phyloP scores from a whole-genome alignment of 1,140 invertebrate species.

The Orchestia grillus region DNA sequence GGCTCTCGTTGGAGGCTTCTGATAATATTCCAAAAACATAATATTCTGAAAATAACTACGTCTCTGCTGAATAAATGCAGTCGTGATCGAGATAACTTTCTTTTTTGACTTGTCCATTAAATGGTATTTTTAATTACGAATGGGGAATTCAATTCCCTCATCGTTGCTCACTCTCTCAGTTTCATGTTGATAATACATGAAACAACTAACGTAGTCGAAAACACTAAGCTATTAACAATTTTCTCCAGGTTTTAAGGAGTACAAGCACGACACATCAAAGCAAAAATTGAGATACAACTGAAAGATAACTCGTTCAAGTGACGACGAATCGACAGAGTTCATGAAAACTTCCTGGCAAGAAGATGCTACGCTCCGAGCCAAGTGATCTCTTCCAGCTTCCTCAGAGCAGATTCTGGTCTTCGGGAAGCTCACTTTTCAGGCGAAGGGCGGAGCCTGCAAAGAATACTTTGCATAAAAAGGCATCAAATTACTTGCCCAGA shows the following conservation, averaged over 20 bases:
- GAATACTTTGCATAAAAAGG: conserved; percentile 1
- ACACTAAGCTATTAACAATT: background rate
- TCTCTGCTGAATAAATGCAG: too few relatives aligned
- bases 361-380: background rate
- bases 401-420: background rate
- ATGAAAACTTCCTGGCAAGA: background rate
- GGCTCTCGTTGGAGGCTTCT: too few relatives aligned
- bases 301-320: background rate
- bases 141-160: too few relatives aligned
- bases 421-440: background rate
- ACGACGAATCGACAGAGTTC: background rate
- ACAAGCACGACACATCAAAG: background rate
- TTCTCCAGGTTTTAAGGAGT: too few relatives aligned
- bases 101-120: too few relatives aligned
- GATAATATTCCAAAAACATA: too few relatives aligned
- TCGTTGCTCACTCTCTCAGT: too few relatives aligned
- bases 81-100: too few relatives aligned
- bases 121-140: too few relatives aligned
- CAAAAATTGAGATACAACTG: background rate
- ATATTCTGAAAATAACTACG: too few relatives aligned
- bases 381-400: background rate
- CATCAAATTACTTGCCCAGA: background rate
- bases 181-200: too few relatives aligned
- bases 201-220: background rate
- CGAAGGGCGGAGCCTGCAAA: background rate